phyloP scores from a whole-genome alignment of 1,140 invertebrate species.

The Brachystomella parvula region DNA sequence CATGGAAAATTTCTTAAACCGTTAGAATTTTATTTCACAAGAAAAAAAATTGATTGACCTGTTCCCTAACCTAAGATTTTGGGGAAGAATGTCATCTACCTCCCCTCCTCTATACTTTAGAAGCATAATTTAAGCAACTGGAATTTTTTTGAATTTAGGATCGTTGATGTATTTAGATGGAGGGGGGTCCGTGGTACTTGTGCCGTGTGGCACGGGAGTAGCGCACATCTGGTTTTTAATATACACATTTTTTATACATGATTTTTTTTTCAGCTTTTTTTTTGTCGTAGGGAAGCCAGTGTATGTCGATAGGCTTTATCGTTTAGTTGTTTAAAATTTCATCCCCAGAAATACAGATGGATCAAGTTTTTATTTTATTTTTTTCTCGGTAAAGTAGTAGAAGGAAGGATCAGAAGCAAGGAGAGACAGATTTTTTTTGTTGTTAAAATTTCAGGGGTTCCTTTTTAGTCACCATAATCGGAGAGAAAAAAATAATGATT shows the following conservation, averaged over 20 bases:
- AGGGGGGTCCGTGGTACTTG: conserved; percentile 3
- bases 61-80: not conserved
- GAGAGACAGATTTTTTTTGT: conserved; percentile 5
- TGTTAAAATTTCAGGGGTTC: not conserved
- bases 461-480: conserved; percentile 26
- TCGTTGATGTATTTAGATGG: too few relatives aligned
- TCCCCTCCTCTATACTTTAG: not conserved
- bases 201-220: not conserved
- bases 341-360: conserved; percentile 31
- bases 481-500: conserved; percentile 28
- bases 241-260: conserved; percentile 1
- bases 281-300: not conserved
- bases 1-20: too few relatives aligned
- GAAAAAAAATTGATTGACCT: not conserved
- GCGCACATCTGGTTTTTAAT: conserved; percentile 11
- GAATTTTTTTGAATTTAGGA: too few relatives aligned
- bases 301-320: conserved; percentile 13
- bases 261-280: conserved; percentile 5
- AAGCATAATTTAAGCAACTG: not conserved
- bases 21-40: too few relatives aligned
- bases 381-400: not conserved
- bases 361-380: not conserved
- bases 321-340: conserved; percentile 2
- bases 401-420: too few relatives aligned
- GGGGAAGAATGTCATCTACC: not conserved